Conservation (phyloP, 2,797 vertebrate species). For the Apogon hyalosoma region DNA sequence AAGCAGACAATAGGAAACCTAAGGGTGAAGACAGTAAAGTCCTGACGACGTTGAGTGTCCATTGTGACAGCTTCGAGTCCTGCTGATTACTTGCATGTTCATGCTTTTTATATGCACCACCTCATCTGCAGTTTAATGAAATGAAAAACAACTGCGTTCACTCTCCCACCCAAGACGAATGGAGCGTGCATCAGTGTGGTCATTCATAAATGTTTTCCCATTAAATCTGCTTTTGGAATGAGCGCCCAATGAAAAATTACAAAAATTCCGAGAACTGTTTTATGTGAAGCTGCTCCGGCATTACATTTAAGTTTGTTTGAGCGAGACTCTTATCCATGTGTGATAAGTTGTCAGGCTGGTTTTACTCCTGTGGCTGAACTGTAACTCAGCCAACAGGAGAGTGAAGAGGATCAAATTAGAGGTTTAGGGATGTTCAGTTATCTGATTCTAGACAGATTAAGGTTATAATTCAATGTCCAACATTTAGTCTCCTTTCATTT, state of each 20-base stretch:
- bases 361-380: conserved; percentile 42
- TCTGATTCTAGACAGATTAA: conserved; percentile 40
- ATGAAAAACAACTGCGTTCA: conserved; percentile 66
- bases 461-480: conserved; percentile 41
- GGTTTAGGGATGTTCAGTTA: conserved; percentile 31
- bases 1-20: conserved; percentile 15
- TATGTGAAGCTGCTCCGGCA: conserved; percentile 53
- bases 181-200: conserved; percentile 53
- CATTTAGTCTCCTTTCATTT: conserved; percentile 37
- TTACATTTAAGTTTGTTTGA: conserved; percentile 46
- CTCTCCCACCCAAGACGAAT: conserved; percentile 68
- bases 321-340: conserved; percentile 43
- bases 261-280: conserved; percentile 62
- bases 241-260: conserved; percentile 47
- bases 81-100: conserved; percentile 42
- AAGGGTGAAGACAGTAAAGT: conserved; percentile 1
- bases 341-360: conserved; percentile 50
- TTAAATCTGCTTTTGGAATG: conserved; percentile 57
- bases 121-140: conserved; percentile 57
- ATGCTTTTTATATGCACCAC: conserved; percentile 42
- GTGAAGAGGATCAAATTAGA: conserved; percentile 16
- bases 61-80: conserved; percentile 10
- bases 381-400: conserved; percentile 28
- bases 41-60: conserved; percentile 17
- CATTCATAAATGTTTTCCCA: conserved; percentile 56